These are phyloP conservation scores for Schizopygopsis pylzovi DNA, from an alignment of 2,797 vertebrate genomes.

Conservation along the genomic window DNA sequence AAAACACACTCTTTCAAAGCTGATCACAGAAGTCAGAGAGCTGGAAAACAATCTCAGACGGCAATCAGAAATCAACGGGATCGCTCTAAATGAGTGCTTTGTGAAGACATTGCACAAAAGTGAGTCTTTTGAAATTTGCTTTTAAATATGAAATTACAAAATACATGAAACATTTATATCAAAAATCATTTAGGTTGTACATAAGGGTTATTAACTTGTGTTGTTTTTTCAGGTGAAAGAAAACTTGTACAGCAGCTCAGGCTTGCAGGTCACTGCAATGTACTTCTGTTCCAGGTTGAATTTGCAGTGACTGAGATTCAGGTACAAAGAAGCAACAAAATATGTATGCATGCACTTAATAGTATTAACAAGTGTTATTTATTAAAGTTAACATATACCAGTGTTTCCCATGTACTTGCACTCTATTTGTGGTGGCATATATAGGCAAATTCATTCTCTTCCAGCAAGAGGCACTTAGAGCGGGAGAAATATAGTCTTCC, in stretches of 20 bases:
- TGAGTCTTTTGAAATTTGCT: conserved; percentile 64
- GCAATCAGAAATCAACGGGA: conserved; percentile 79
- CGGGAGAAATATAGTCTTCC: too few species aligned
- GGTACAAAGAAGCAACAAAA: conserved; percentile 72
- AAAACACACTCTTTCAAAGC: conserved; percentile 60
- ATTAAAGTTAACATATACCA: background rate
- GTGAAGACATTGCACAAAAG: conserved; percentile 78
- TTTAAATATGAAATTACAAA: background rate
- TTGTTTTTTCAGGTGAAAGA: conserved; percentile 63
- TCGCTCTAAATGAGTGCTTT: conserved; percentile 79
- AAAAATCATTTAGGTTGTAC: background rate
- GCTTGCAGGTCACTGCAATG: conserved; percentile 79
- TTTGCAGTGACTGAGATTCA: conserved; percentile 82
- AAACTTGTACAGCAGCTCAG: conserved; percentile 75
- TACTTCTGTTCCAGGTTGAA: conserved; percentile 84
- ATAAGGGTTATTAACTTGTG: background rate
- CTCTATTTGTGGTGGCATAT: too few species aligned
- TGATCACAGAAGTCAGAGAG: conserved; percentile 75
- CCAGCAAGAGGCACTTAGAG: too few species aligned
- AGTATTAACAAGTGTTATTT: background rate
- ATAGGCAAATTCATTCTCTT: too few species aligned
- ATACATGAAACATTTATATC: background rate
- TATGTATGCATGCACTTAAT: background rate
- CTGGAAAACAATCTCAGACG: conserved; percentile 78
- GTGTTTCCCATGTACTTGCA: too few species aligned